Evolutionary conservation across 2,888 invertebrate species (phyloP).

Genomic region (Agrilus cyanescens): DNA sequence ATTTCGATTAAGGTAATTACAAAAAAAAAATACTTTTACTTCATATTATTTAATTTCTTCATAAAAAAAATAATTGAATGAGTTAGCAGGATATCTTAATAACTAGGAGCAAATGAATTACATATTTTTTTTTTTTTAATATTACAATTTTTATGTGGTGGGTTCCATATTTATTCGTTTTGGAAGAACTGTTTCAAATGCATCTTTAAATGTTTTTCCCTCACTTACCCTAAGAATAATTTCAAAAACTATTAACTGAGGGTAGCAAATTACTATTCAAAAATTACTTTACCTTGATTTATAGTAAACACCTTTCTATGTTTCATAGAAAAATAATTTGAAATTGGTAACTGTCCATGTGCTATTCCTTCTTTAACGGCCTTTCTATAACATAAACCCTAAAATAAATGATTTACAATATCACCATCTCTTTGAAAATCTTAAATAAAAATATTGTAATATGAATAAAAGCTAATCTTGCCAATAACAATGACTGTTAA

Average conservation of each 20-base stretch:
- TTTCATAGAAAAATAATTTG: conserved; percentile 82
- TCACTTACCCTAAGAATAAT: conserved; percentile 65
- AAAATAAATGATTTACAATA: conserved; percentile 23
- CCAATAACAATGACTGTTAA: no score
- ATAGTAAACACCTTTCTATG: conserved; percentile 89
- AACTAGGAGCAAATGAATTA: no score
- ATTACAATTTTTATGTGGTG: neutral
- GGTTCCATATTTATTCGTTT: conserved; percentile 41
- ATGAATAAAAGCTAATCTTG: no score
- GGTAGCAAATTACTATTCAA: conserved; percentile 3
- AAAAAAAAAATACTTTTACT: no score
- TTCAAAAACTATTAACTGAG: conserved; percentile 61
- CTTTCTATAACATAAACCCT: conserved; percentile 75
- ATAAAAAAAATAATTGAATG: no score
- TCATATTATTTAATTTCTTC: no score
- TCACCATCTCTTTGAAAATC: no score
- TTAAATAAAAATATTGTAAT: no score
- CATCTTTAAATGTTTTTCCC: conserved; percentile 67
- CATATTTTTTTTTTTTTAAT: no score
- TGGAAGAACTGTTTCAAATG: conserved; percentile 66
- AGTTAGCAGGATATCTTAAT: no score
- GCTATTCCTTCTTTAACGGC: conserved; percentile 66
- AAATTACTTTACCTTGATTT: conserved; percentile 64
- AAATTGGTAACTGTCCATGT: conserved; percentile 81
- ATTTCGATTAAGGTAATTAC: no score